Conservation (phyloP, 2,797 vertebrate species). For the Crenichthys baileyi region DNA sequence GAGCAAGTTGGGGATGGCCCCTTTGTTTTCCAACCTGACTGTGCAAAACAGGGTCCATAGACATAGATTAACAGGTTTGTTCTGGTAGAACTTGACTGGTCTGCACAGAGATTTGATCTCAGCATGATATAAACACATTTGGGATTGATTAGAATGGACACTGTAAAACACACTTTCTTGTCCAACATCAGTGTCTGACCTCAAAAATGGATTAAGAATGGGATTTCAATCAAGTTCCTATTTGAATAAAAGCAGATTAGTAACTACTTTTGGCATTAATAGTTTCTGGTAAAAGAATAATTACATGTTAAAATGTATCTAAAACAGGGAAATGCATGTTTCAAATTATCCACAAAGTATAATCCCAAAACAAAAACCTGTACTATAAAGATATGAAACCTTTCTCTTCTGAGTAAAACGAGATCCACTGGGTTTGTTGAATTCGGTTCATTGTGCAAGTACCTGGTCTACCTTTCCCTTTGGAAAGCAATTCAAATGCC, state of each 20-base stretch:
- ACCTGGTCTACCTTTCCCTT: neutral
- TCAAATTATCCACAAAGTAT: neutral
- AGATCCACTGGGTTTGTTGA: neutral
- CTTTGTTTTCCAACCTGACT: neutral
- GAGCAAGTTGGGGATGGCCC: neutral
- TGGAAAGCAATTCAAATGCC: neutral
- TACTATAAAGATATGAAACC: neutral
- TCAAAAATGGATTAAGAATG: neutral
- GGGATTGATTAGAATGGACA: neutral
- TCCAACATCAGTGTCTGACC: conserved; percentile 3
- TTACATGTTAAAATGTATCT: neutral
- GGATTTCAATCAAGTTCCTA: neutral
- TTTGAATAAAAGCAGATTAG: neutral
- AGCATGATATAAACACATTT: neutral
- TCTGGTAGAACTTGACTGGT: neutral
- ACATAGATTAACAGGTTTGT: no score
- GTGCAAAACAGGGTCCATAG: no score
- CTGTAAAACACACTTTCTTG: neutral
- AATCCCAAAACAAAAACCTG: neutral
- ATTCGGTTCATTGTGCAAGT: neutral
- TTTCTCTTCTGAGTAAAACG: neutral
- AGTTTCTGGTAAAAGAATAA: neutral
- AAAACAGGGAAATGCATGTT: neutral
- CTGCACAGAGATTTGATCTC: no score
- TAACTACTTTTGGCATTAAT: neutral